Evolutionary conservation across 2,113 vertebrate genomes (phyloP).

Genomic region (Amblyornis subalaris): DNA sequence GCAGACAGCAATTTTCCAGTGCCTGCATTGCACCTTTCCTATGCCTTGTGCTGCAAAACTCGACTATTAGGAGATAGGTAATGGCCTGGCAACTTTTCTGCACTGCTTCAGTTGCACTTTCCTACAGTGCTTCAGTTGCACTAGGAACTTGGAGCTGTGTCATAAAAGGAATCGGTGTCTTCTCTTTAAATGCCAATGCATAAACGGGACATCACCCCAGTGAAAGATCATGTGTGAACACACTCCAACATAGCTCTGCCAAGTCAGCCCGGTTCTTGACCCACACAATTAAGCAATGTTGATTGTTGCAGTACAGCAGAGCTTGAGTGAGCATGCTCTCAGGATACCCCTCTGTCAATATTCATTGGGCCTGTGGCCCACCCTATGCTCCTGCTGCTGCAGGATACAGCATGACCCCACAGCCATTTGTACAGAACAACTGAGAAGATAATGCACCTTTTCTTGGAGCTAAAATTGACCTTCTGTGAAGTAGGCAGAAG

Average conservation of each 20-base stretch:
- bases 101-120: neutral
- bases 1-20: neutral
- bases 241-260: neutral
- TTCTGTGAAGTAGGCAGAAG: neutral
- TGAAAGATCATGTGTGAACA: neutral
- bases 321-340: neutral
- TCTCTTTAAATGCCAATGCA: neutral
- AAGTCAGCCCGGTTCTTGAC: neutral
- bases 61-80: neutral
- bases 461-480: neutral
- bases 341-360: neutral
- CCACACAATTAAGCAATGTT: neutral
- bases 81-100: neutral
- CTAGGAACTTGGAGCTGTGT: neutral
- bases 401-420: neutral
- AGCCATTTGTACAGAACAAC: neutral
- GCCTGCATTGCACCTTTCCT: neutral
- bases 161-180: neutral
- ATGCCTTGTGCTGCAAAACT: neutral
- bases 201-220: neutral
- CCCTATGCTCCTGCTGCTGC: neutral
- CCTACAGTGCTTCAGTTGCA: neutral
- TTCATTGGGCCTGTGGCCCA: neutral
- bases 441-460: neutral
- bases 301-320: neutral